Evolutionary conservation across 2,797 vertebrate species (phyloP).

Genomic region (Channallabes apus): DNA sequence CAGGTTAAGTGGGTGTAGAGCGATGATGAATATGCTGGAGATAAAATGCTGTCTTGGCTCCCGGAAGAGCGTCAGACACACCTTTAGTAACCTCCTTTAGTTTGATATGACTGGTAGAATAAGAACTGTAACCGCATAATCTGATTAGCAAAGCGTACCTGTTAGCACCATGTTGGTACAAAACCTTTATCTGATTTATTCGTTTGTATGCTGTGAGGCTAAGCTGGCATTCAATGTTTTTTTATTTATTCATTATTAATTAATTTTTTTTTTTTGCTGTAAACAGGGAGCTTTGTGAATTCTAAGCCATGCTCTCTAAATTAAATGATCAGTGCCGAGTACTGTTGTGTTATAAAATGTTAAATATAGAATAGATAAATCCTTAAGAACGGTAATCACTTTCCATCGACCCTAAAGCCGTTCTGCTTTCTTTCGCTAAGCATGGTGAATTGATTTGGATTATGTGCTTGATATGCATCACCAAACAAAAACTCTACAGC

Average conservation of each 20-base stretch:
- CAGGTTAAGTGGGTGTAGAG: conserved; percentile 9
- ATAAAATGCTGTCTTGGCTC: not conserved
- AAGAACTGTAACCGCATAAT: not conserved
- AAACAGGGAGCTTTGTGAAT: conserved; percentile 4
- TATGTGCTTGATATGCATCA: conserved; percentile 25
- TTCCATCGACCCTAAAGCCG: conserved; percentile 16
- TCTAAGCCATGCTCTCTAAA: not conserved
- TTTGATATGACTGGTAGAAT: not conserved
- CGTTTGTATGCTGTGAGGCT: not conserved
- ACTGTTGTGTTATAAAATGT: not conserved
- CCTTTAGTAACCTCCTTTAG: not conserved
- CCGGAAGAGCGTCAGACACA: not conserved
- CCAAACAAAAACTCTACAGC: conserved; percentile 13
- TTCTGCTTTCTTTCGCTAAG: conserved; percentile 6
- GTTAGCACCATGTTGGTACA: conserved; percentile 15
- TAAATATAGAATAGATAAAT: conserved; percentile 31
- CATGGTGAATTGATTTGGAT: conserved; percentile 32
- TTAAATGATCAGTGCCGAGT: not conserved
- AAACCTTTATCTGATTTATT: conserved; percentile 31
- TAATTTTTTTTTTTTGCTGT: not conserved
- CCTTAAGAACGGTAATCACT: conserved; percentile 4
- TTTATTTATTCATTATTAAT: no score
- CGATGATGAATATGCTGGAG: conserved; percentile 9
- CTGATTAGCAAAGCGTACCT: conserved; percentile 17
- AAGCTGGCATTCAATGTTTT: not conserved